Evolutionary conservation across 2,797 vertebrate species (phyloP).

Genomic region (Coregonus sp.): DNA sequence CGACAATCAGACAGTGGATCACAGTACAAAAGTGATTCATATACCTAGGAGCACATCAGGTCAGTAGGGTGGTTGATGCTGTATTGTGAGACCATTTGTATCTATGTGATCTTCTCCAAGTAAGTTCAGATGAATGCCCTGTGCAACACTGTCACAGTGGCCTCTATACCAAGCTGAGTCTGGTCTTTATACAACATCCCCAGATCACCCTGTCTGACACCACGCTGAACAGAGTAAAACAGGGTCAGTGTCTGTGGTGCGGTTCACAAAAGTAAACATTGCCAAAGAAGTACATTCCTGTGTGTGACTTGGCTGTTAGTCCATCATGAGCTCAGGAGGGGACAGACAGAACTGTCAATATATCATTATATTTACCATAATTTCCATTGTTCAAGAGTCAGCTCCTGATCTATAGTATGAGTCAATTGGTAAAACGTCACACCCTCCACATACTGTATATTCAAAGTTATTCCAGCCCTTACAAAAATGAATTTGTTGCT

Average conservation of each 20-base stretch:
- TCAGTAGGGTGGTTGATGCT: not conserved
- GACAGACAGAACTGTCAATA: not conserved
- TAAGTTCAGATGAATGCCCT: not conserved
- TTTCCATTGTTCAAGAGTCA: not conserved
- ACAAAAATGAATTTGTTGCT: not conserved
- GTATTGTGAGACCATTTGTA: not conserved
- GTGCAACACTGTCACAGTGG: not conserved
- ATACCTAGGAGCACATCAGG: not conserved
- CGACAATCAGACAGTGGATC: not conserved
- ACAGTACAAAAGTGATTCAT: not conserved
- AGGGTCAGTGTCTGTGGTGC: not conserved
- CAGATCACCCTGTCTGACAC: not conserved
- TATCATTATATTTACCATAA: not conserved
- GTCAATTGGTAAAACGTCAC: not conserved
- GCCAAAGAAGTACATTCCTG: not conserved
- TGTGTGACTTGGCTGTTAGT: not conserved
- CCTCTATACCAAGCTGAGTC: not conserved
- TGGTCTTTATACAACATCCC: not conserved
- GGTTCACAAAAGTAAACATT: not conserved
- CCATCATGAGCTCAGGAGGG: not conserved
- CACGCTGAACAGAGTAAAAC: slow-evolving; percentile 4
- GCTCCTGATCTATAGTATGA: not conserved
- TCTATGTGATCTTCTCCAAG: not conserved
- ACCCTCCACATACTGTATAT: not conserved
- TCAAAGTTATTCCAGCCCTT: not conserved